Evolutionary conservation across 2,888 invertebrate genomes (phyloP).

Genomic region (Ichneumoninae sp.): DNA sequence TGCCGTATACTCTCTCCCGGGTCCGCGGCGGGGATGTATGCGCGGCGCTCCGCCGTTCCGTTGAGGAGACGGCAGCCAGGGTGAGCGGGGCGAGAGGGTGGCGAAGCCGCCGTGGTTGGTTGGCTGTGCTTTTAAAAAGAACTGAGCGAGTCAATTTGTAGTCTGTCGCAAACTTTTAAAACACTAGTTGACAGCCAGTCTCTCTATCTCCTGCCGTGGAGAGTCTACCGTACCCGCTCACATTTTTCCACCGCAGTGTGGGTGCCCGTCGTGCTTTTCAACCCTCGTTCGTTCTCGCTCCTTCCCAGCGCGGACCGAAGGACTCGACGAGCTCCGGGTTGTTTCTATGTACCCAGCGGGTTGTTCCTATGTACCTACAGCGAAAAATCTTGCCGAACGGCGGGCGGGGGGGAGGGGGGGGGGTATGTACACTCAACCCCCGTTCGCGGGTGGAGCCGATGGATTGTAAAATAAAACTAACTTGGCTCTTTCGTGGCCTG

Average conservation of each 20-base stretch:
- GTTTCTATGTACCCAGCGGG: conserved; percentile 4
- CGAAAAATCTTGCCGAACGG: background rate
- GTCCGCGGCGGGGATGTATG: conserved; percentile 44
- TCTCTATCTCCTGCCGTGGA: conserved; percentile 49
- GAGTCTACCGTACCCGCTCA: conserved; percentile 68
- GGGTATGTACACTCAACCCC: conserved; percentile 31
- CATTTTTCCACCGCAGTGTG: conserved; percentile 51
- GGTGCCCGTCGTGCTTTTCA: conserved; percentile 48
- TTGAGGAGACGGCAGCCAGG: conserved; percentile 25
- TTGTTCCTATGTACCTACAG: background rate
- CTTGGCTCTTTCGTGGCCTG: conserved; percentile 82
- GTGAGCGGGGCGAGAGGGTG: conserved; percentile 64
- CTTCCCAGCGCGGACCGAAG: conserved; percentile 77
- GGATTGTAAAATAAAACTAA: conserved; percentile 85
- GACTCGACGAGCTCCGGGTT: conserved; percentile 79
- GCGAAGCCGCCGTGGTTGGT: conserved; percentile 77
- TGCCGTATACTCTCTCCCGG: conserved; percentile 29
- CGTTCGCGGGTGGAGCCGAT: conserved; percentile 75
- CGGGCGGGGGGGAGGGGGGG: too few relatives aligned
- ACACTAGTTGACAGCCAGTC: conserved; percentile 84
- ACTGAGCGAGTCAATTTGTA: conserved; percentile 85
- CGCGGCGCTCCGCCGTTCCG: conserved; percentile 35
- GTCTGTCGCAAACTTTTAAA: conserved; percentile 85
- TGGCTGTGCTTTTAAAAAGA: conserved; percentile 84
- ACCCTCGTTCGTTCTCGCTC: conserved; percentile 70